Base-by-base conservation (phyloP, 2,797 vertebrate species). In the Ciconia nigra region DNA sequence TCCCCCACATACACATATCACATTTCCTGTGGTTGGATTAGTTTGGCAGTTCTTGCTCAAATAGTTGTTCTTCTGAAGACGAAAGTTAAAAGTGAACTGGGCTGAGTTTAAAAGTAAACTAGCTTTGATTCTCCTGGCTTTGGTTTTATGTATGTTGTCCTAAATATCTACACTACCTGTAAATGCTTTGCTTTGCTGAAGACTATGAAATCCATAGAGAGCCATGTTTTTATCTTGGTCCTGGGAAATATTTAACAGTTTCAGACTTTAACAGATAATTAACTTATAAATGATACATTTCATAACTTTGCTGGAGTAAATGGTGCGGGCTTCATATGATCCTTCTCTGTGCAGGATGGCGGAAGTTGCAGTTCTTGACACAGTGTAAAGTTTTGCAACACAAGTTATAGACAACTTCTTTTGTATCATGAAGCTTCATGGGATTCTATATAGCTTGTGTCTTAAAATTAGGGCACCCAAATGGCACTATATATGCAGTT, bases 31-130 rank as follows among this genome's bases (percentile, higher is more conserved):
- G 49, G 59, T 1, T 87, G 66, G 70, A 90, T 95, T 87, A 52
- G 58, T 94, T 90, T 84, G 93, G 66, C 59, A 92, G 83, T 85
- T 59, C n/a, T 85, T 77, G 31, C 29, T 93, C 51, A 94, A 77
- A 66, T 4, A 93, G 54, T 42, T 67, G 15, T 65, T 87, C 26
- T 79, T 88, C 58, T 76, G 62, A 66, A 95, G 91, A 69, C 85
- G 90, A 29, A 87, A 92, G 52, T 86, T 91, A 61, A 85, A 95
- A 90, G 86, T 86, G 88, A 92, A 81, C 83, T 55, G 54, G 29
- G 15, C 79, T 93, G 72, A 95, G 76, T 91, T 95, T 89, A 85
- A 91, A 89, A 74, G 79, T 92, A 93, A 94, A 81, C 62, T 65
- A 67, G 42, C 62, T 94, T 87, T 76, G 55, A 89, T 87, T 95